Base-by-base conservation (phyloP, 1,140 invertebrate genomes). In the Penaeus japonicus region DNA sequence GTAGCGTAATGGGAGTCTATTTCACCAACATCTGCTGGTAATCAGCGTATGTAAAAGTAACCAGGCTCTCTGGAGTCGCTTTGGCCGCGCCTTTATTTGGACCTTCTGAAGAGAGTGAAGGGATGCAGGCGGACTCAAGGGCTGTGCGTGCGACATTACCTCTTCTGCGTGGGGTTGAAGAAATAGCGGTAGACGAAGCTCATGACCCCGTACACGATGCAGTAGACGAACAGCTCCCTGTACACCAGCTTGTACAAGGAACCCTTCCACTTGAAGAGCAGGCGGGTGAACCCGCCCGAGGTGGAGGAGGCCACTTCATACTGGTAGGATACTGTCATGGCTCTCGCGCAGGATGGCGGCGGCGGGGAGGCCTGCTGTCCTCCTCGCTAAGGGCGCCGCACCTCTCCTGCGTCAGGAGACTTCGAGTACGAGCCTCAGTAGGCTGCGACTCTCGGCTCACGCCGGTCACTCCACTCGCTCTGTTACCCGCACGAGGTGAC, bases 191-290 rank as follows among this genome's bases (percentile, higher is more conserved):
- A 96, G 59, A 95, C 91, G 12, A 95, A 92, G 78, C 95, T 95
- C 59, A 96, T 93, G 24, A 92, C 79, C 2, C 93, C 93, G 91
- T 96, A 96, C 1, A 94, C 90, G 5, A 93, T 78, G 24, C 94
- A 91, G 91, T 95, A 96, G 18, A 96, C 92, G 2, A 95, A 59
- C 17, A 96, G 92, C 92, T 96, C 96, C 75, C 94, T 93, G 92
- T 95, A 96, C 84, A 96, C 94, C 17, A 96, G 93, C 91, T 96
- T 96, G 93, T 96, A 96, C 10, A 96, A 93, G 89, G 95, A 96
- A 47, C 96, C 96, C 90, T 93, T 93, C 96, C 96, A 96, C 93
- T 95, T 95, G 92, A 95, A 95, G 12, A 96, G 92, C 10, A 96
- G 93, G 78, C 95, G 93, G 53, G 95, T 94, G 92, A 96, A 96